Evolutionary conservation across 2,888 invertebrate genomes (phyloP), one percentile per base, ranked within the genome.

Genomic region (Watsonalla binaria): DNA sequence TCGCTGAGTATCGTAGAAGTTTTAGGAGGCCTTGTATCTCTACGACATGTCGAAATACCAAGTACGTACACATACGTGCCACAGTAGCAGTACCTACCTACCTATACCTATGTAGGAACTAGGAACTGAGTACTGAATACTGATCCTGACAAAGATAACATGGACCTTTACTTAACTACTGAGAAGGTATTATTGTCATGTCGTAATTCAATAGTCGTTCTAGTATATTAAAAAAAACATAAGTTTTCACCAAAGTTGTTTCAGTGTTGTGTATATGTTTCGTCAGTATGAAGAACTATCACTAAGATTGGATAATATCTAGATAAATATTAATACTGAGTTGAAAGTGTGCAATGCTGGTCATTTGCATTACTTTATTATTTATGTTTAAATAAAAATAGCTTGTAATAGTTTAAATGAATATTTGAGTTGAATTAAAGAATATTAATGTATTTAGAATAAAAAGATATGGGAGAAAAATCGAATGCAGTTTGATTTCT

Each of bases 381-480:
- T 90, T 88, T 90, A 87, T 88, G 88, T 89, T 89, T 82, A 84
- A 84, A 82, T 78, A 76, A 78, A 84, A 85, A 88, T 90, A 90
- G 90, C 90, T 89, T 90, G 85, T 90, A 90, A 90, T 90, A 90
- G 90, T 90, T 89, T 88, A 85, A 90, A 86, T 86, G 79, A 89
- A 86, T 84, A 89, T 88, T 90, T 90, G 87, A 90, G 89, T 90
- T 90, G 89, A 85, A 85, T 86, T 88, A 87, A 86, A 88, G 81
- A 90, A 90, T 89, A 90, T 90, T 90, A 90, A 90, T 90, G 90
- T 90, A 90, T 90, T 89, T 90, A 90, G 90, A 90, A 88, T 90
- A 90, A 90, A 89, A 90, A 90, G 88, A 89, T 86, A 89, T 89
- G 88, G 88, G 85, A 86, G 83, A 83, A 84, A 83, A 79, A 63